A percentile compares a stretch with the other conserved stretches of the same genome.
phyloP scores from a whole-genome alignment of 1,140 invertebrate species.

The Hermetia illucens region DNA sequence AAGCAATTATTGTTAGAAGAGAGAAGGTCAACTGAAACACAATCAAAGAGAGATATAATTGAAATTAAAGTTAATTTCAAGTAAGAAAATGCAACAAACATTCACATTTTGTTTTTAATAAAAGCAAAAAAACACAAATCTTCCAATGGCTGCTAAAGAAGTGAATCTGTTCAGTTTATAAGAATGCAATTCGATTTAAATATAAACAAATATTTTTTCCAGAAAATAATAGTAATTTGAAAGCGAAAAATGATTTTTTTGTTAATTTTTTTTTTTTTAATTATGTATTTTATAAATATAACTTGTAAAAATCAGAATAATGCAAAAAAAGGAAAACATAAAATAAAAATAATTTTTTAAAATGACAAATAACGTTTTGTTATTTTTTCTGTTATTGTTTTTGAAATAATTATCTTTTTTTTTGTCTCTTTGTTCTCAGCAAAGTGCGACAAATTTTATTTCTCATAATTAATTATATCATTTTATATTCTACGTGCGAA shows the following conservation, averaged over 20 bases:
- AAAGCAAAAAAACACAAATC: no score
- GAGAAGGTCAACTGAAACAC: not conserved
- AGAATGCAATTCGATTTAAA: no score
- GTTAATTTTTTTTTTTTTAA: no score
- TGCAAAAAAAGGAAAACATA: not conserved
- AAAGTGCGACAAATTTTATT: not conserved
- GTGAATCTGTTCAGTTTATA: no score
- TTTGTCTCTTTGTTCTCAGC: not conserved
- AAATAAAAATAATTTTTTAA: conserved; percentile 1
- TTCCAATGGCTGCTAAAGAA: no score
- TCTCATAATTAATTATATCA: not conserved
- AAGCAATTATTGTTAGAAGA: no score
- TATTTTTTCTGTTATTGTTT: no score
- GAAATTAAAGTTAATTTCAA: not conserved
- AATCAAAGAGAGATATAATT: not conserved
- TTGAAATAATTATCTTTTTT: not conserved
- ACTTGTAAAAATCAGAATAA: no score
- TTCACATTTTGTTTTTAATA: not conserved
- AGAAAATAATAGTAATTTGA: not conserved
- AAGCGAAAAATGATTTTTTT: conserved; percentile 2
- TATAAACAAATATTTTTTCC: no score
- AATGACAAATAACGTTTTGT: no score
- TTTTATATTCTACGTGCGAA: not conserved
- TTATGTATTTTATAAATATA: no score
- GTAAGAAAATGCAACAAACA: not conserved